A percentile compares a stretch with the other conserved stretches of the same genome.
Conservation (phyloP, 2,888 invertebrate species). For the Fissipunctia ypsillon region DNA sequence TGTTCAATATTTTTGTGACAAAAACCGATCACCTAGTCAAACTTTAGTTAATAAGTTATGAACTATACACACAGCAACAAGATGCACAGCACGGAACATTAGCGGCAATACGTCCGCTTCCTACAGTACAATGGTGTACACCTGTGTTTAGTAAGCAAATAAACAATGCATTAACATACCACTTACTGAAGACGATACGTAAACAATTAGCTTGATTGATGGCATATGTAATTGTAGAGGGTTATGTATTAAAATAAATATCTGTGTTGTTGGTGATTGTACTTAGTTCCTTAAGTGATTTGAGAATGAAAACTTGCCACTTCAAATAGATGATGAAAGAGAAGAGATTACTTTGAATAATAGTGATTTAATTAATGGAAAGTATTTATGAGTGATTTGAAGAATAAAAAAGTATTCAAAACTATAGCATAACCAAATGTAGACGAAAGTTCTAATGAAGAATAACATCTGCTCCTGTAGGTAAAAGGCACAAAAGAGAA, state of each 20-base stretch:
- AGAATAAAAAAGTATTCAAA: background rate
- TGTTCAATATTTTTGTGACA: too few relatives aligned
- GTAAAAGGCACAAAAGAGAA: background rate
- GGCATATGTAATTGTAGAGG: conserved; percentile 32
- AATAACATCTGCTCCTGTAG: background rate
- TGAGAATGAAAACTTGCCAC: background rate
- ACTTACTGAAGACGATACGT: conserved; percentile 53
- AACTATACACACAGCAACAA: conserved; percentile 4
- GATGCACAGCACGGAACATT: conserved; percentile 10
- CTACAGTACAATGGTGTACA: conserved; percentile 18
- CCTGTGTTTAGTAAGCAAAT: conserved; percentile 60
- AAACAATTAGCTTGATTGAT: conserved; percentile 54
- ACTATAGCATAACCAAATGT: background rate
- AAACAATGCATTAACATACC: conserved; percentile 75
- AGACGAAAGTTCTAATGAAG: background rate
- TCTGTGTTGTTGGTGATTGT: conserved; percentile 20
- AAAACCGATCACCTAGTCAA: background rate
- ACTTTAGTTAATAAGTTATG: background rate
- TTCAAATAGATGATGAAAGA: conserved; percentile 5
- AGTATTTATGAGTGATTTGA: background rate
- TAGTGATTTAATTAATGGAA: background rate
- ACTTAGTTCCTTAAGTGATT: background rate
- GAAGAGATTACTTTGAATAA: background rate
- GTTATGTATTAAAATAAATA: conserved; percentile 28
- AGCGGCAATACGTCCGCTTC: conserved; percentile 10